Evolutionary conservation across 2,888 invertebrate species (phyloP).

Genomic region (Odontocerum albicorne): DNA sequence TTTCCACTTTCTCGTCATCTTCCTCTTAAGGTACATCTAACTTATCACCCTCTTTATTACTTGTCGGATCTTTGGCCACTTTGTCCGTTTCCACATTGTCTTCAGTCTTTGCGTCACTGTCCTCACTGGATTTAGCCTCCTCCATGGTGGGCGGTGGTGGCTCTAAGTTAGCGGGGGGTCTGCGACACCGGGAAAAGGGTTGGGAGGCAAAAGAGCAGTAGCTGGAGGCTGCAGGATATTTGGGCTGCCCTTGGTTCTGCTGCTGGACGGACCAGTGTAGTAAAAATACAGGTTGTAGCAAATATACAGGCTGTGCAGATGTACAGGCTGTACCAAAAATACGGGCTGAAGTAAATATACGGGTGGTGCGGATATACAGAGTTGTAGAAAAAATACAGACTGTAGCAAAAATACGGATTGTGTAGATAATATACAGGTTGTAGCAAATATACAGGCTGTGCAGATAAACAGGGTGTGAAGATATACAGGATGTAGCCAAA

Average conservation of each 20-base stretch:
- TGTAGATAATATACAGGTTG: no score
- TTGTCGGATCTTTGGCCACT: neutral
- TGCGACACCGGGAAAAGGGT: neutral
- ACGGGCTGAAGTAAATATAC: no score
- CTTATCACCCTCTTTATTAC: constrained; percentile 22
- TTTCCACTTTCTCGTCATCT: neutral
- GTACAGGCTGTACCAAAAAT: no score
- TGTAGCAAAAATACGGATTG: no score
- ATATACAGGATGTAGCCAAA: no score
- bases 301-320: no score
- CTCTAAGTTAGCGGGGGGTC: neutral
- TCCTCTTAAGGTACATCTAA: constrained; percentile 9
- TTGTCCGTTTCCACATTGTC: constrained; percentile 3
- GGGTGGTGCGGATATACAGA: no score
- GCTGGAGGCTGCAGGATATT: constrained; percentile 17
- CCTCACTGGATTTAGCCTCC: constrained; percentile 16
- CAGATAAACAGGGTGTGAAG: no score
- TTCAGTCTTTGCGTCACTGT: constrained; percentile 14
- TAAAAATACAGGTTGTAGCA: no score
- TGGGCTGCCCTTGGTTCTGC: constrained; percentile 35
- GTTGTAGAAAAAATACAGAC: no score
- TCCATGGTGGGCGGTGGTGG: neutral
- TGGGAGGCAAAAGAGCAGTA: constrained; percentile 31
- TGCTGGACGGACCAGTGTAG: constrained; percentile 44
- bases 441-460: no score